A percentile compares a stretch with the other conserved stretches of the same genome.
These are phyloP conservation scores for Syrphus vitripennis DNA, from an alignment of 2,888 invertebrate species.

Conservation along the genomic window DNA sequence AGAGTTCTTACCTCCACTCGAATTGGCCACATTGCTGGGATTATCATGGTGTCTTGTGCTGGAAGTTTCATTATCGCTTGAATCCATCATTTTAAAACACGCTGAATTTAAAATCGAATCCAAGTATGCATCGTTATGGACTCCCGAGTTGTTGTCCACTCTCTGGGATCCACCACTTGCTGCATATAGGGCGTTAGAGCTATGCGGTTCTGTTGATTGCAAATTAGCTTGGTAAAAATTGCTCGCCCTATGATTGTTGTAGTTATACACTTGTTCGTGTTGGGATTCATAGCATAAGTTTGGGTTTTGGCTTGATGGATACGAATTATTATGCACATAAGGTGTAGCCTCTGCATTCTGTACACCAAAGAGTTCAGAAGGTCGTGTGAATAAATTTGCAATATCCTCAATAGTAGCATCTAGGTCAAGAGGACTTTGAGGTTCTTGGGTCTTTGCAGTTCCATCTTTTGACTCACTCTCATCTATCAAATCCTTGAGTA, in stretches of 20 bases:
- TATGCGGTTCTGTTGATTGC: neutral
- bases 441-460: neutral
- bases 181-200: neutral
- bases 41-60: neutral
- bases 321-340: neutral
- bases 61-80: neutral
- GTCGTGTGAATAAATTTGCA: neutral
- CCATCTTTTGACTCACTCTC: neutral
- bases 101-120: conserved; percentile 5
- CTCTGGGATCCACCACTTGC: neutral
- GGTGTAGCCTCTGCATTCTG: neutral
- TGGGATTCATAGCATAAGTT: neutral
- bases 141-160: neutral
- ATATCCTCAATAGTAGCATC: conserved; percentile 8
- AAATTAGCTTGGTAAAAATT: neutral
- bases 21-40: neutral
- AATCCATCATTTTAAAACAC: conserved; percentile 10
- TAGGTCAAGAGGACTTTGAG: neutral
- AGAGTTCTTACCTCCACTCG: neutral
- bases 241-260: neutral
- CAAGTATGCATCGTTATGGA: neutral
- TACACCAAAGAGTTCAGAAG: neutral
- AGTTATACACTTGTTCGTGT: neutral
- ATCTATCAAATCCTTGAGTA: neutral
- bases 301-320: neutral